Evolutionary conservation across 2,113 vertebrate genomes (phyloP), one percentile per base, ranked within the genome.

Genomic region (Bubo scandiacus): DNA sequence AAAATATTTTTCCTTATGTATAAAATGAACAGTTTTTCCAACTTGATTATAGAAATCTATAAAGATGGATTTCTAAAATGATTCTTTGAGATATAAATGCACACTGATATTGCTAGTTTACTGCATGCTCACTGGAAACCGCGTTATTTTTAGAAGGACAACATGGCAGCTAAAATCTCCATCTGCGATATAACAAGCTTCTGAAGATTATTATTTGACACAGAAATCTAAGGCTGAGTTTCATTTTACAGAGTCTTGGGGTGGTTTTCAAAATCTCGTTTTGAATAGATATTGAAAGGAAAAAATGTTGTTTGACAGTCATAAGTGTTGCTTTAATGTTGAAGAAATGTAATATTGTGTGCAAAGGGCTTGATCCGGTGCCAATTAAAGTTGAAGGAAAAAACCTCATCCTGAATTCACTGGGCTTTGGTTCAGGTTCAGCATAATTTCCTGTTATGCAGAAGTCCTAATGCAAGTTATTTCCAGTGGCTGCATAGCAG

Each of bases 71-170:
- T 97, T 96, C 84, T 94, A 59, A 70, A 61, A 82, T 54, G 27
- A 68, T 87, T 86, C 89, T 72, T 85, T 95, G 77, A 15, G 49
- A 89, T 90, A 96, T 73, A 90, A 92, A 85, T 61, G 89, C 68
- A 89, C 66, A 90, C 54, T 92, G 72, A 94, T 92, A 94, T 79
- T 90, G 93, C 91, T 95, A 89, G 87, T 84, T 91, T 86, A 93
- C 94, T 96, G 95, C 79, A 92, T 85, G 92, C 96, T 93, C 94
- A 96, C 79, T 92, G 90, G 78, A 84, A 84, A 75, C 63, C 80
- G 92, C 87, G 94, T 90, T 97, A 97, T 96, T 97, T 98, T 98
- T 98, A 97, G 98, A 97, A 97, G 89, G 95, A 96, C 97, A 97
- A 97, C 92, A 86, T 97, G 94, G 96, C 94, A 97, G 93, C 93